Evolutionary conservation across 2,888 invertebrate genomes (phyloP), one percentile per base, ranked within the genome.

Genomic region (Leucophenga montana): DNA sequence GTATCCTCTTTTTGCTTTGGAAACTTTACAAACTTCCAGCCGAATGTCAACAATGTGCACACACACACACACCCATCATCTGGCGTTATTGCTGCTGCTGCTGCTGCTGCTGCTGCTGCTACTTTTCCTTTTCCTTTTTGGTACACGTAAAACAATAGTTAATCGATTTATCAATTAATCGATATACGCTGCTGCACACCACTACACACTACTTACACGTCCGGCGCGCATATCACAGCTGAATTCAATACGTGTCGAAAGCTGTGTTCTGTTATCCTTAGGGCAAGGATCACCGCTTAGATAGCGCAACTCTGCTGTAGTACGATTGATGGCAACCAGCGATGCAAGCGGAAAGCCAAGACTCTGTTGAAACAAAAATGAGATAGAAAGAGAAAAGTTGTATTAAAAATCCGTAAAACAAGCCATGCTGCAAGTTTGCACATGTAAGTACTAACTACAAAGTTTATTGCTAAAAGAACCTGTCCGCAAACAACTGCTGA

Each of bases 301-400:
- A 73, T 89, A 89, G 67, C 83, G 82, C 69, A 89, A 71, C 65
- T 86, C 80, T 8, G 85, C 87, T 31, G 74, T 71, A 8, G 86
- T 87, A 53, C 83, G 80, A 75, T 86, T 85, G 46, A 78, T 76
- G n/a, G 78, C 75, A 5, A 77, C 75, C 66, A 88, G 71, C 0
- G 84, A 83, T 8, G 84, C 76, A 71, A 84, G 69, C 6, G 89
- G 87, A 77, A 84, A 88, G 1, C 89, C 89, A 56, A 89, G 83
- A 75, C 88, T 88, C 88, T 88, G 79, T 22, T 81, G 83, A 54
- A 8, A 65, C 11, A 56, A 27, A 71, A 57, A 57, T 5, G 8
- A 33, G 33, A 33, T 5, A 8, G 33, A 33, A 39, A 5, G 11
- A 39, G 39, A 39, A 39, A 39, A 11, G 11, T 39, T 11, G 39